Evolutionary conservation across 2,113 vertebrate species (phyloP).

Genomic region (Bagarius yarrelli): DNA sequence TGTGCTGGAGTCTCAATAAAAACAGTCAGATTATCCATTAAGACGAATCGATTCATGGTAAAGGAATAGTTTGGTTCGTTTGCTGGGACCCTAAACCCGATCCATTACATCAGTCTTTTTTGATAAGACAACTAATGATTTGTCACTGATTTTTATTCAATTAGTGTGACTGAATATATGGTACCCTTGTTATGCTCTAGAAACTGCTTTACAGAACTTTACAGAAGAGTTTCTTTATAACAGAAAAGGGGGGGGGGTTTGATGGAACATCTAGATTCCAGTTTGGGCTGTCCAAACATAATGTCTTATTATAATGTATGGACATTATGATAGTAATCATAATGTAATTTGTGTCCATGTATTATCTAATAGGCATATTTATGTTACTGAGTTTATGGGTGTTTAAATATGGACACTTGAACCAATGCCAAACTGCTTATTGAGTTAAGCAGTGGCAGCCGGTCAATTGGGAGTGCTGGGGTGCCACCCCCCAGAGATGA

Average conservation of each 20-base stretch:
- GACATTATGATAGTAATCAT: no score
- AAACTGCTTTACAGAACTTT: no score
- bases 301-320: no score
- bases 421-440: background rate
- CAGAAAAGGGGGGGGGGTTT: no score
- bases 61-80: background rate
- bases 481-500: no score
- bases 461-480: no score
- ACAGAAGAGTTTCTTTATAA: no score
- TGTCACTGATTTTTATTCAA: background rate
- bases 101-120: background rate
- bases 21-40: background rate
- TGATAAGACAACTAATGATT: background rate
- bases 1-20: background rate
- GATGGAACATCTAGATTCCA: no score
- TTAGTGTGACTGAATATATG: no score
- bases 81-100: background rate
- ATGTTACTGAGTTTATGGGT: background rate
- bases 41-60: background rate
- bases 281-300: no score
- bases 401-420: background rate
- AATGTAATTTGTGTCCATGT: background rate
- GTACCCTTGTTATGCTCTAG: no score
- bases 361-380: background rate
- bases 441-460: no score